Conservation (phyloP, 1,140 invertebrate species). For the Drosophila grimshawi region DNA sequence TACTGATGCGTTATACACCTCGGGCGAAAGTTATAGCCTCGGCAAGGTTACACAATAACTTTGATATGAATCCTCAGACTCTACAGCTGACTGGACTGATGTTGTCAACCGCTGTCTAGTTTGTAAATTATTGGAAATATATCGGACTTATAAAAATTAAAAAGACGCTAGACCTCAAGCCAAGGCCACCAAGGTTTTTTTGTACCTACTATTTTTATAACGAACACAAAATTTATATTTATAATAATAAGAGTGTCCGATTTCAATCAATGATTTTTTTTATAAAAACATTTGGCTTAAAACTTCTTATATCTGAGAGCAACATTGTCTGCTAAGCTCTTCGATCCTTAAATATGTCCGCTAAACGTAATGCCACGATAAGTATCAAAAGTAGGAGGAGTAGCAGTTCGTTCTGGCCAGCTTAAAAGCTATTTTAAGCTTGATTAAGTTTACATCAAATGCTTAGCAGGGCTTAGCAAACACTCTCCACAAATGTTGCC, state of each 20-base stretch:
- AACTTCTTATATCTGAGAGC: neutral
- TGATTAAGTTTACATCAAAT: conserved; percentile 44
- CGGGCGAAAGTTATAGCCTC: too few species aligned
- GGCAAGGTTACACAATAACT: too few species aligned
- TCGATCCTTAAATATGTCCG: neutral
- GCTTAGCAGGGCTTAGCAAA: conserved; percentile 19
- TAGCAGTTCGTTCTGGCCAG: conserved; percentile 14
- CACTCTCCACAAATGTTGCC: neutral
- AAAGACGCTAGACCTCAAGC: too few species aligned
- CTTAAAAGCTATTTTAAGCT: conserved; percentile 38
- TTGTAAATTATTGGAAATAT: neutral
- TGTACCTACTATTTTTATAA: too few species aligned
- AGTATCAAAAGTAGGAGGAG: neutral
- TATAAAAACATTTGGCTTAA: neutral
- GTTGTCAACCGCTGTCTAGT: too few species aligned
- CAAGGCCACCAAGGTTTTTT: too few species aligned
- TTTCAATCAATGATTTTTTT: conserved; percentile 1
- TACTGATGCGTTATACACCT: too few species aligned
- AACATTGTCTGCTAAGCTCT: neutral
- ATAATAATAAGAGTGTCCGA: too few species aligned
- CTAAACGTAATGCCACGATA: conserved; percentile 14
- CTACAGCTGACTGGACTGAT: too few species aligned
- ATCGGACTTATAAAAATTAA: neutral
- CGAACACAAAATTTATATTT: neutral
- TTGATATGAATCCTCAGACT: too few species aligned